phyloP scores from a whole-genome alignment of 2,797 vertebrate species.

The Garrulus glandarius region DNA sequence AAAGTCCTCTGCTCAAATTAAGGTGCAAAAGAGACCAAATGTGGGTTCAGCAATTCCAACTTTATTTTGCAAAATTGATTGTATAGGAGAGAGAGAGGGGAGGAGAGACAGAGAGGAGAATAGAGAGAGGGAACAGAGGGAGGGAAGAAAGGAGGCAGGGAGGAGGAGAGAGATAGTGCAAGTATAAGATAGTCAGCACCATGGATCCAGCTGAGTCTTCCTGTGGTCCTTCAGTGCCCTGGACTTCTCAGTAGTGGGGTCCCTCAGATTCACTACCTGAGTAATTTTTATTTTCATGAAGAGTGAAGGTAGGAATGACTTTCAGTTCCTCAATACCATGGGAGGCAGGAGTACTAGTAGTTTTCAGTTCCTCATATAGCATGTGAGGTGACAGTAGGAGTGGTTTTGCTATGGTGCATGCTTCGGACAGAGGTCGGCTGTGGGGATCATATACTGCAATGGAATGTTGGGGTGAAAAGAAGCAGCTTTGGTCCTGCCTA shows the following conservation, averaged over 20 bases:
- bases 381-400: neutral
- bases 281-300: neutral
- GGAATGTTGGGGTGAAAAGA: neutral
- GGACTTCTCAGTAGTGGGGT: neutral
- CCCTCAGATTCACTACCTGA: neutral
- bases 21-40: neutral
- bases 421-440: neutral
- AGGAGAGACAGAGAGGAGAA: neutral
- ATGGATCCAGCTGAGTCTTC: neutral
- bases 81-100: neutral
- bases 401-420: neutral
- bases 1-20: neutral
- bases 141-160: neutral
- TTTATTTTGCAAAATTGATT: neutral
- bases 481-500: no score
- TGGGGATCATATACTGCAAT: neutral
- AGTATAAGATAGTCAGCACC: neutral
- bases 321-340: neutral
- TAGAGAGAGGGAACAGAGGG: neutral
- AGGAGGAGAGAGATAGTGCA: neutral
- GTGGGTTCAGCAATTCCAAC: neutral
- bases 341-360: neutral
- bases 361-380: neutral
- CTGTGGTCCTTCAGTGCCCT: neutral
- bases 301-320: neutral